Evolutionary conservation across 2,113 vertebrate genomes (phyloP), one percentile per base, ranked within the genome.

Genomic region (Miniopterus natalensis): DNA sequence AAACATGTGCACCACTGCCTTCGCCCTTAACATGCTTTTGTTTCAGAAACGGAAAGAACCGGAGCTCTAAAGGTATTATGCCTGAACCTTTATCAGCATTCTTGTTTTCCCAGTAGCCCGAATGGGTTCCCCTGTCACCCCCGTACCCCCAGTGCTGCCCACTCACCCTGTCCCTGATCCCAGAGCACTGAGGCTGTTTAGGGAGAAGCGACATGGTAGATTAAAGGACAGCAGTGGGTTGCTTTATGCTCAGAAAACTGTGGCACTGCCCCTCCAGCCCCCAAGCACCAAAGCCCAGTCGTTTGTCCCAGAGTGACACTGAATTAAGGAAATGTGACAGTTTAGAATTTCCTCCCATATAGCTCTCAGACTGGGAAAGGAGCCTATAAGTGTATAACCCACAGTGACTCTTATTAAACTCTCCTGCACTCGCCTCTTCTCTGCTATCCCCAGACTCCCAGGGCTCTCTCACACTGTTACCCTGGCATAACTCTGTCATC

Each of bases 21-120:
- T 93, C 71, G 42, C 17, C 47, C 25, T 85, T 74, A 49, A 47
- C 91, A 49, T 51, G 29, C 53, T 86, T 95, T 81, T 77, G 31
- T 78, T 86, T 81, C 61, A 92, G 61, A 96, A 95, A 74, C 59
- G 85, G 78, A 93, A 78, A 45, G 42, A 92, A 74, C 8, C 49
- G 31, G 49, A 36, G 80, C 79, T 92, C 17, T 59, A 66, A 14
- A 8, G n/a, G 25, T 79, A 23, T 70, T 18, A 21, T 21, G 18
- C 13, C 68, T 83, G 36, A 77, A 78, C 3, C 3, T 57, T 73
- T 51, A 45, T 40, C 66, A 20, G 31, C 23, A 40, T 71, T 92
- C 31, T 84, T 63, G 57, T 85, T 83, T 94, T 84, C 55, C 73
- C 20, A 63, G 42, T 8, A 51, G 12, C 47, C 51, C 63, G 57